A percentile compares a stretch with the other conserved stretches of the same genome.
Conservation (phyloP, 2,113 vertebrate species). For the Theristicus caerulescens region DNA sequence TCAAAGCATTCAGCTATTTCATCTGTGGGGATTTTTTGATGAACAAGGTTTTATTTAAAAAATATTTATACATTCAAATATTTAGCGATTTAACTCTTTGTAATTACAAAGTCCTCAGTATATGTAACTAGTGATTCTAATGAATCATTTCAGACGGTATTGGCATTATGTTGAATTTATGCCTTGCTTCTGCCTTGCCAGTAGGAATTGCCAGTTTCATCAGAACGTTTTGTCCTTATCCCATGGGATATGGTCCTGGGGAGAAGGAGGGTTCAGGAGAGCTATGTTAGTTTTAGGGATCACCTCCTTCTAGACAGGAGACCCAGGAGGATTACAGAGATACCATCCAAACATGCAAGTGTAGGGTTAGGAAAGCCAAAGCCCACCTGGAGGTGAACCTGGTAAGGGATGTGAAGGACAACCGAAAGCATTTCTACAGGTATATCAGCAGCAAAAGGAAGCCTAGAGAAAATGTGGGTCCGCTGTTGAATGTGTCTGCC, state of each 20-base stretch:
- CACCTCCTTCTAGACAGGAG: not conserved
- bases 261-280: not conserved
- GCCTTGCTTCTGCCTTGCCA: not conserved
- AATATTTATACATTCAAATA: not conserved
- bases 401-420: not conserved
- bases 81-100: not conserved
- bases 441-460: not conserved
- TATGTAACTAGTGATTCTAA: not conserved
- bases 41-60: not conserved
- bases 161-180: not conserved
- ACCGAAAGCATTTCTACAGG: not conserved
- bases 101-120: not conserved
- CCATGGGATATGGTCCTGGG: not conserved
- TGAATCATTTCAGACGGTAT: not conserved
- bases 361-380: not conserved
- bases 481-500: not conserved
- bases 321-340: not conserved
- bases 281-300: not conserved
- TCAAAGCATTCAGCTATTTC: not conserved
- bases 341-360: fast-evolving
- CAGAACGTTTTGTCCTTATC: not conserved
- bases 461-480: fast-evolving
- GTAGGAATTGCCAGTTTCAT: not conserved
- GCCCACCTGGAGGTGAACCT: not conserved
- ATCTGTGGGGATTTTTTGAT: not conserved